These are phyloP conservation scores for Agrochola lota DNA, from an alignment of 2,888 invertebrate species.

Conservation along the genomic window DNA sequence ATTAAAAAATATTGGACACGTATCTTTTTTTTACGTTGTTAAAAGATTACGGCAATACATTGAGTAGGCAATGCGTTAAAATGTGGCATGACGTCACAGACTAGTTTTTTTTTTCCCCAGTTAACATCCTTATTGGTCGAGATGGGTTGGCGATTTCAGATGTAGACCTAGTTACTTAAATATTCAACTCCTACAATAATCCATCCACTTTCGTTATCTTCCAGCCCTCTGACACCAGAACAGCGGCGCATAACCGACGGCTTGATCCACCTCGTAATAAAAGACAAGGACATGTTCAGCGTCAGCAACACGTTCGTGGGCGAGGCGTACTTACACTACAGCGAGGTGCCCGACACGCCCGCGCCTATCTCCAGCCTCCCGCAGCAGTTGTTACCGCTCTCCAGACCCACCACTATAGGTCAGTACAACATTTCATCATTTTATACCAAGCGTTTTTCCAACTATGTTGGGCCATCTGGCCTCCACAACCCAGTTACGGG, in stretches of 20 bases:
- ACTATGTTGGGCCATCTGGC: no score
- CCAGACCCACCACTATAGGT: slow-evolving; percentile 93
- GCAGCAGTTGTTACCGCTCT: slow-evolving; percentile 93
- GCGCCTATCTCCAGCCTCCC: slow-evolving; percentile 91
- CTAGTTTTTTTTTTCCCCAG: no score
- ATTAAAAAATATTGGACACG: no score
- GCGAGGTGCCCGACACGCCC: slow-evolving; percentile 92
- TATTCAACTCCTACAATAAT: not conserved
- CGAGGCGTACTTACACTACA: slow-evolving; percentile 97
- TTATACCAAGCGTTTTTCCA: no score
- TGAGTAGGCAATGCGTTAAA: no score
- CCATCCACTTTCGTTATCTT: not conserved
- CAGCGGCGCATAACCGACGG: slow-evolving; percentile 93
- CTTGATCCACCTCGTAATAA: slow-evolving; percentile 96
- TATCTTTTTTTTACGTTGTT: no score
- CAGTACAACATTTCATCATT: slow-evolving; percentile 31
- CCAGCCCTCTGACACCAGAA: slow-evolving; percentile 93
- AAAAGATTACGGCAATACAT: no score
- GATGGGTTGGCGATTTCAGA: no score
- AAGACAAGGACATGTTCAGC: slow-evolving; percentile 98
- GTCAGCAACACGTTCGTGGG: slow-evolving; percentile 98
- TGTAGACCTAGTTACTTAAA: not conserved
- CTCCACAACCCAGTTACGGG: no score
- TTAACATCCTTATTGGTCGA: not conserved
- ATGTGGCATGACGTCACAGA: no score